Conservation (phyloP, 1,140 invertebrate genomes). For the Samia ricini region DNA sequence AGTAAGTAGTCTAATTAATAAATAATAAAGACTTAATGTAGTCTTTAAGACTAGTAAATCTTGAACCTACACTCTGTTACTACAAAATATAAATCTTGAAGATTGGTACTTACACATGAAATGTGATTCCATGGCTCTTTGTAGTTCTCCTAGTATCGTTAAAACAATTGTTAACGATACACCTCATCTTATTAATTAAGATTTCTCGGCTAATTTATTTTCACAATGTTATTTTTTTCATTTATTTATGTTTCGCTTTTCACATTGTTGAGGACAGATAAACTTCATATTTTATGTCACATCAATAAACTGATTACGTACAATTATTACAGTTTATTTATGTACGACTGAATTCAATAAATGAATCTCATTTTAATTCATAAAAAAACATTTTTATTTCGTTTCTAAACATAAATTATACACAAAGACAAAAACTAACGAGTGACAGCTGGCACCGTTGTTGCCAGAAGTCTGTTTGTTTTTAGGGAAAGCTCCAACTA, state of each 20-base stretch:
- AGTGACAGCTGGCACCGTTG: neutral
- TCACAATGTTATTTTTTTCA: neutral
- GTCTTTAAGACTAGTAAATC: no score
- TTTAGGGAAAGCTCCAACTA: no score
- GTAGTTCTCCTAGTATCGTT: constrained; percentile 47
- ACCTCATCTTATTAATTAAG: constrained; percentile 48
- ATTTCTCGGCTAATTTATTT: neutral
- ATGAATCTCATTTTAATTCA: no score
- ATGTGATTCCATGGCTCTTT: constrained; percentile 54
- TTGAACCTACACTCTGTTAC: no score
- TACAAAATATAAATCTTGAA: no score
- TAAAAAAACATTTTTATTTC: neutral
- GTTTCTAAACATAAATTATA: constrained; percentile 2
- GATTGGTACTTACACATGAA: constrained; percentile 51
- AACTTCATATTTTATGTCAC: neutral
- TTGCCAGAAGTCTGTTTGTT: neutral
- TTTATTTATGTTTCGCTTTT: neutral
- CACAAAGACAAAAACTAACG: neutral
- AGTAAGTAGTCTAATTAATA: no score
- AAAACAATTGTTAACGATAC: constrained; percentile 48
- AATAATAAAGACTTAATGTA: no score
- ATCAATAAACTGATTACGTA: neutral
- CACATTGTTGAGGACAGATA: neutral
- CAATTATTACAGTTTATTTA: neutral
- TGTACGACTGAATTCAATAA: neutral